Conservation (phyloP, 2,888 invertebrate genomes). For the Venusia cambrica region DNA sequence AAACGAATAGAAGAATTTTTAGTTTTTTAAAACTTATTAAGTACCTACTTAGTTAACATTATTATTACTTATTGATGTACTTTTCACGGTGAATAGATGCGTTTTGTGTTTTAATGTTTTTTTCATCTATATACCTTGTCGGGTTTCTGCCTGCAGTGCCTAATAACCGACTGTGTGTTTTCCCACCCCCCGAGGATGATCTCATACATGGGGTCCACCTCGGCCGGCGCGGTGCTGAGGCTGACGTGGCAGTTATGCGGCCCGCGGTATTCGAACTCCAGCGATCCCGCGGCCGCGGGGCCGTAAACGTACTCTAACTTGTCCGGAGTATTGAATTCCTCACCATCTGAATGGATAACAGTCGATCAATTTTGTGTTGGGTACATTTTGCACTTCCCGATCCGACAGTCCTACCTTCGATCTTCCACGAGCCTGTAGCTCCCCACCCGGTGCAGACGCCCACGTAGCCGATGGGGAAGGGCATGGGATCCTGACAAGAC, state of each 20-base stretch:
- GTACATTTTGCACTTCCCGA: conserved; percentile 61
- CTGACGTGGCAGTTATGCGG: conserved; percentile 84
- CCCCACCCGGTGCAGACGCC: conserved; percentile 95
- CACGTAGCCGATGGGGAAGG: conserved; percentile 86
- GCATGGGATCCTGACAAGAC: conserved; percentile 85
- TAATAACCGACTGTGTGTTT: conserved; percentile 83
- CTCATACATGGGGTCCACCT: conserved; percentile 84
- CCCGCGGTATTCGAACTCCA: conserved; percentile 81
- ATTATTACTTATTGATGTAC: too few species aligned
- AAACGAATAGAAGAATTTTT: too few species aligned
- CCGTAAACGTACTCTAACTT: conserved; percentile 82
- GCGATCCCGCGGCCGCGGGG: conserved; percentile 74
- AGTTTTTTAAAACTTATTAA: too few species aligned
- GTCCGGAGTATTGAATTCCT: conserved; percentile 78
- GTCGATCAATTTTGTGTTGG: conserved; percentile 59
- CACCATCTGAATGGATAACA: conserved; percentile 73
- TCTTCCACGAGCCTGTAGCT: conserved; percentile 89
- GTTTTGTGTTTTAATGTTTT: too few species aligned
- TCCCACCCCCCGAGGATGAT: conserved; percentile 86
- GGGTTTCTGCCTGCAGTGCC: conserved; percentile 82
- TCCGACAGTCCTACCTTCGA: conserved; percentile 82
- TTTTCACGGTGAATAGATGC: too few species aligned
- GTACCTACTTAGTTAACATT: too few species aligned
- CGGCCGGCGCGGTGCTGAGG: conserved; percentile 75
- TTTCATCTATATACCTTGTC: conserved; percentile 83